phyloP scores from a whole-genome alignment of 2,113 vertebrate species.

The Brachypodius melanocephalos region DNA sequence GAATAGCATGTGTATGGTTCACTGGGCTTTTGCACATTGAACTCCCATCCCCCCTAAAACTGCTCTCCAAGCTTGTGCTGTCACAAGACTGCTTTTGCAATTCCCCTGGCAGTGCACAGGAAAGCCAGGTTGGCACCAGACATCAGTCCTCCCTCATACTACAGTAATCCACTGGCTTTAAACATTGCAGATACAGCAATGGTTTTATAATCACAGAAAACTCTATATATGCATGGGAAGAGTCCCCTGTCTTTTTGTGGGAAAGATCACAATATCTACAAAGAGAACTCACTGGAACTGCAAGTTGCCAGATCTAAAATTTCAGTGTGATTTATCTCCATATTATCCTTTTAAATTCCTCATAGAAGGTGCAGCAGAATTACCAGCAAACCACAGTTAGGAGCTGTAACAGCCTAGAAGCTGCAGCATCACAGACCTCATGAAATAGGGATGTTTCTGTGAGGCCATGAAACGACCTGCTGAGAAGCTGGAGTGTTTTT shows the following conservation, averaged over 20 bases:
- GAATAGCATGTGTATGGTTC: not conserved
- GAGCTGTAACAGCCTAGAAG: accelerated
- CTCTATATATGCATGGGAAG: accelerated
- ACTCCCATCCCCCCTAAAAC: not conserved
- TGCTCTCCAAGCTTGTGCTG: not conserved
- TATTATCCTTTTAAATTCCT: not conserved
- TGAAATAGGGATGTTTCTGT: accelerated
- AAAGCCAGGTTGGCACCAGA: not conserved
- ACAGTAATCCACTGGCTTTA: accelerated
- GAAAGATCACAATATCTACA: not conserved
- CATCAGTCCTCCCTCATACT: not conserved
- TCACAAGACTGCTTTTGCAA: not conserved
- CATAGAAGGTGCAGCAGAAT: not conserved
- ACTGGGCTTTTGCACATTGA: not conserved
- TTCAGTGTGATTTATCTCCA: accelerated
- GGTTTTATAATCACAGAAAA: not conserved
- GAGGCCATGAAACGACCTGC: accelerated
- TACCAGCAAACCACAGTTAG: too few relatives aligned
- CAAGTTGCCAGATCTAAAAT: not conserved
- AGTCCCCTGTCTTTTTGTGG: too few relatives aligned
- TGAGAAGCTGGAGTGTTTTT: not conserved
- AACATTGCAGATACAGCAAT: accelerated
- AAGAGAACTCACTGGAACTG: not conserved
- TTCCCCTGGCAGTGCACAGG: not conserved
- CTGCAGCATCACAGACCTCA: not conserved